Evolutionary conservation across 1,140 invertebrate species (phyloP).

Genomic region (Paraescarpia echinospica): DNA sequence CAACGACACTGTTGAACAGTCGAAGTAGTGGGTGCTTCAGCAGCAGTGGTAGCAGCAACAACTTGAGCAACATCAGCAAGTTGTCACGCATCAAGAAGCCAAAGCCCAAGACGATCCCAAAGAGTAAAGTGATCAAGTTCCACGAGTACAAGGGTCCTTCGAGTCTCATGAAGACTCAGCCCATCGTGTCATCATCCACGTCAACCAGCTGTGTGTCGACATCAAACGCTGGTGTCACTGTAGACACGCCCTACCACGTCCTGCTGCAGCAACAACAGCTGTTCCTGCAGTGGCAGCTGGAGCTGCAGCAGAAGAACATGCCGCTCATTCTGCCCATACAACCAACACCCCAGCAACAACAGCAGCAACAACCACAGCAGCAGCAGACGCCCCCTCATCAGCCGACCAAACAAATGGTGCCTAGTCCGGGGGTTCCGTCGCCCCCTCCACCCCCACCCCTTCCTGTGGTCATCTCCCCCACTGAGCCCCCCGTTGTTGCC

Average conservation of each 20-base stretch:
- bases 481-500: constrained; percentile 29
- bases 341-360: constrained; percentile 31
- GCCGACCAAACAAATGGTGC: constrained; percentile 24
- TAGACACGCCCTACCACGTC: constrained; percentile 87
- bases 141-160: constrained; percentile 98
- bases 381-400: not conserved
- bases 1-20: not conserved
- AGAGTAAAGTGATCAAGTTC: constrained; percentile 87
- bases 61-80: not conserved
- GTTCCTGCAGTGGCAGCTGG: constrained; percentile 83
- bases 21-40: no score
- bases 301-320: constrained; percentile 70
- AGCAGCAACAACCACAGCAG: constrained; percentile 43
- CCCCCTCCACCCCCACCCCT: constrained; percentile 22
- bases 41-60: not conserved
- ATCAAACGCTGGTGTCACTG: constrained; percentile 10
- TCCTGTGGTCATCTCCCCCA: constrained; percentile 32
- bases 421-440: constrained; percentile 45
- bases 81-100: constrained; percentile 10
- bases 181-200: constrained; percentile 35
- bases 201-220: constrained; percentile 23
- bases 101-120: constrained; percentile 64
- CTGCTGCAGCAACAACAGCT: constrained; percentile 91
- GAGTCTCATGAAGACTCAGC: constrained; percentile 73
- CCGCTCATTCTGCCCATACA: constrained; percentile 15